phyloP scores from a whole-genome alignment of 2,888 invertebrate genomes.

The Hermaeophaga mercurialis region DNA sequence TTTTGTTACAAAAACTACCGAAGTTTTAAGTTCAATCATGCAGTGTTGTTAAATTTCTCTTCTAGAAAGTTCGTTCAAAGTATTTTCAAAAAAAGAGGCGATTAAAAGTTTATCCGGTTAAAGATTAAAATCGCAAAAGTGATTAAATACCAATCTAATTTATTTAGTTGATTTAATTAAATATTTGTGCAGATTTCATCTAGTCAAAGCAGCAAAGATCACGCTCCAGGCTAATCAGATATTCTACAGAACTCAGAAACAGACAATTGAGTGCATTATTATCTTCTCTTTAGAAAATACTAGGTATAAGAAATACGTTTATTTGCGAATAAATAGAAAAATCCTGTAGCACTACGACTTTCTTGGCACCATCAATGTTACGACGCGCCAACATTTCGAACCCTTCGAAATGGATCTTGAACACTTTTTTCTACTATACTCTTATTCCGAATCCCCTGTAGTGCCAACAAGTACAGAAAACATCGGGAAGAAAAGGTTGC shows the following conservation, averaged over 20 bases:
- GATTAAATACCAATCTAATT: not conserved
- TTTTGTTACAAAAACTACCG: slow-evolving; percentile 5
- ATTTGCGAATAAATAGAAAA: not conserved
- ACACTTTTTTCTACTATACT: slow-evolving; percentile 17
- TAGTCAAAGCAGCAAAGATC: no score
- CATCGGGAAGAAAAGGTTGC: slow-evolving; percentile 3
- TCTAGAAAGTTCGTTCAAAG: slow-evolving; percentile 3
- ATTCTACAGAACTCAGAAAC: no score
- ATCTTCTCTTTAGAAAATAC: no score
- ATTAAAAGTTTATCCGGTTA: not conserved
- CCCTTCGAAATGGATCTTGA: slow-evolving; percentile 9
- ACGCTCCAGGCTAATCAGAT: no score
- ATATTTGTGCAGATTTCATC: no score
- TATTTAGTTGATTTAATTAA: not conserved
- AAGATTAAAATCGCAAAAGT: not conserved
- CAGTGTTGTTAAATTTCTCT: slow-evolving; percentile 11
- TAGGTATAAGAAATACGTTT: not conserved
- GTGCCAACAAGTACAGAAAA: slow-evolving; percentile 7
- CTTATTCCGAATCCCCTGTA: slow-evolving; percentile 6
- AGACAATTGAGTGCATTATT: no score
- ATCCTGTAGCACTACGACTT: no score
- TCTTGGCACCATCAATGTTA: not conserved
- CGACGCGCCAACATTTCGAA: not conserved
- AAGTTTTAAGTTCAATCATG: slow-evolving; percentile 13
- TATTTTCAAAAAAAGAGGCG: slow-evolving; percentile 1